A percentile compares a stretch with the other conserved stretches of the same genome.
These are phyloP conservation scores for Cabera pusaria DNA, from an alignment of 2,888 invertebrate species.

Conservation along the genomic window DNA sequence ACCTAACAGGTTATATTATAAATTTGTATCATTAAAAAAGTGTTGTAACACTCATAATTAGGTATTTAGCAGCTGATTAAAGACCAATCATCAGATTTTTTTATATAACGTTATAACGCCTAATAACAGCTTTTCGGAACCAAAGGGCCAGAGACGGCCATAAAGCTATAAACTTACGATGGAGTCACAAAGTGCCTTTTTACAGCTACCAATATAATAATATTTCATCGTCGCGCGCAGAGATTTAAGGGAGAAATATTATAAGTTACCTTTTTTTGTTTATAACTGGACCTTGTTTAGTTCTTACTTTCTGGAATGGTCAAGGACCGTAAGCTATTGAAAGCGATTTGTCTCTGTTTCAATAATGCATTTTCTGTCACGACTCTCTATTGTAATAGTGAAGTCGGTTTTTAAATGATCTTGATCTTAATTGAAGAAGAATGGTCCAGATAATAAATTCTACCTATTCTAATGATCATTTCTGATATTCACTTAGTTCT, in stretches of 20 bases:
- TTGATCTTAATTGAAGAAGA: conserved; percentile 61
- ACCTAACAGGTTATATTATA: conserved; percentile 32
- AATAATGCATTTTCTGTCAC: conserved; percentile 66
- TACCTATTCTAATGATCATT: conserved; percentile 3
- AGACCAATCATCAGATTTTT: conserved; percentile 48
- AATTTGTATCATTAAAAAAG: conserved; percentile 38
- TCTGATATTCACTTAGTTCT: conserved; percentile 17
- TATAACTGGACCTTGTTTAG: conserved; percentile 61
- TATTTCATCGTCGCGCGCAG: conserved; percentile 71
- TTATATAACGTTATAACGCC: conserved; percentile 57
- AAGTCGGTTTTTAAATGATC: conserved; percentile 54
- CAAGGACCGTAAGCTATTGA: conserved; percentile 67
- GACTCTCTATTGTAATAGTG: conserved; percentile 57
- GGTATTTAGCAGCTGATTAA: conserved; percentile 62
- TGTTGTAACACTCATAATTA: conserved; percentile 42
- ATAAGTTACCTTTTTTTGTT: conserved; percentile 44
- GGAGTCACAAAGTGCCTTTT: conserved; percentile 65
- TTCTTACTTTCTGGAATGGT: conserved; percentile 61
- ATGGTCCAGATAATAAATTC: conserved; percentile 24
- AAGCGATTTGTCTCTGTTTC: conserved; percentile 59
- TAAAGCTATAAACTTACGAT: conserved; percentile 75
- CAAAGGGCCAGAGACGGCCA: conserved; percentile 59
- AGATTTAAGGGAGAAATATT: conserved; percentile 41
- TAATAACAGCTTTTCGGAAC: conserved; percentile 50
- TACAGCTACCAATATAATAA: conserved; percentile 72